Conservation (phyloP, 2,888 invertebrate genomes). For the Erebia aethiops region DNA sequence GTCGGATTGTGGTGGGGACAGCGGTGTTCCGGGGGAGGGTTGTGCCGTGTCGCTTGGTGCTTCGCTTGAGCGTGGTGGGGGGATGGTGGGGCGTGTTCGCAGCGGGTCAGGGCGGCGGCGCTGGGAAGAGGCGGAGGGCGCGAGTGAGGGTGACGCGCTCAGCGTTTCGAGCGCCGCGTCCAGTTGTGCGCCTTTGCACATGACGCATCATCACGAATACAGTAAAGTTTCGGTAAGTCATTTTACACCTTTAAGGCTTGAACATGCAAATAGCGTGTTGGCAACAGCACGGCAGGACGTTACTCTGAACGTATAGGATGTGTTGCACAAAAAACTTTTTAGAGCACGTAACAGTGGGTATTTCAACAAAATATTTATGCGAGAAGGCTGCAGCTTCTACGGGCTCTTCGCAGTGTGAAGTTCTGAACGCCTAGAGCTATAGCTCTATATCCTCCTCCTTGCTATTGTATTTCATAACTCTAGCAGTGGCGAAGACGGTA, state of each 20-base stretch:
- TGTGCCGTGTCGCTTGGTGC: constrained; percentile 56
- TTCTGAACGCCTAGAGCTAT: no score
- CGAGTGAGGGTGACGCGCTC: constrained; percentile 75
- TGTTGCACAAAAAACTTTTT: no score
- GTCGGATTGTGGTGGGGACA: constrained; percentile 68
- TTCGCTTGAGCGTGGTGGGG: constrained; percentile 79
- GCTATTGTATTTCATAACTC: no score
- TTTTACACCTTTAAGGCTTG: neutral
- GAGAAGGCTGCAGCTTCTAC: no score
- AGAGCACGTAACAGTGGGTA: no score
- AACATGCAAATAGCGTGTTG: neutral
- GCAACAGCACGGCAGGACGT: neutral
- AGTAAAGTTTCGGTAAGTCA: constrained; percentile 78
- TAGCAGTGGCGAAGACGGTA: no score
- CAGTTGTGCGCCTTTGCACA: constrained; percentile 73
- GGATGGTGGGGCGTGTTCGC: constrained; percentile 75
- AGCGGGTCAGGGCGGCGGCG: constrained; percentile 79
- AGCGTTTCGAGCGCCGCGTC: constrained; percentile 78
- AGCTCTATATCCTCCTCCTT: no score
- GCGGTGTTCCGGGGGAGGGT: constrained; percentile 71
- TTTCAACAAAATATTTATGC: no score
- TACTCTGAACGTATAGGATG: no score
- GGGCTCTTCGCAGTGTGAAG: no score
- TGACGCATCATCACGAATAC: constrained; percentile 73
- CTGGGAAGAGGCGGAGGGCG: constrained; percentile 75